These are phyloP conservation scores for Frankliniella fusca DNA, from an alignment of 2,888 invertebrate species.

Conservation along the genomic window DNA sequence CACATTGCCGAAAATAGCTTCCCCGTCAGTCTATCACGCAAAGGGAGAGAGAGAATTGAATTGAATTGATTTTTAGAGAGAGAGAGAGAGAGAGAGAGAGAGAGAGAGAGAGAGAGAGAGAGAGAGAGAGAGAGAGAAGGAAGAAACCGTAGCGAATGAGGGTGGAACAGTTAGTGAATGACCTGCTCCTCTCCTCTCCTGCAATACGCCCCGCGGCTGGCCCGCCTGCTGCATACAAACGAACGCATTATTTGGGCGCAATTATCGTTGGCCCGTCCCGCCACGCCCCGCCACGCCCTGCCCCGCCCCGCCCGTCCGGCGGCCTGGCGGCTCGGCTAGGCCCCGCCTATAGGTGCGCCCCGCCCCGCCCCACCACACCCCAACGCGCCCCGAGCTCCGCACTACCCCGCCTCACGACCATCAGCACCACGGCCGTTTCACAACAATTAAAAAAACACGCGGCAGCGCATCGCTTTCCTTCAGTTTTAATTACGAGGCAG, in stretches of 20 bases:
- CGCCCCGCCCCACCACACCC: neutral
- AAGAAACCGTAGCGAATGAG: too few relatives aligned
- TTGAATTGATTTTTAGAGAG: too few relatives aligned
- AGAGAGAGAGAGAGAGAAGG: too few relatives aligned
- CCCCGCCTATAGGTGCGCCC: too few relatives aligned
- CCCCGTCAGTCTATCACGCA: too few relatives aligned
- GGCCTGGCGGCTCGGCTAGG: too few relatives aligned
- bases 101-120: too few relatives aligned
- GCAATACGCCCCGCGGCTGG: neutral
- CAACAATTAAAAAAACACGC: slow-evolving; percentile 18
- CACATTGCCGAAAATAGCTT: too few relatives aligned
- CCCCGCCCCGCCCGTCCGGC: neutral
- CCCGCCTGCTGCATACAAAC: neutral
- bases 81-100: too few relatives aligned
- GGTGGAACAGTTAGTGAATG: too few relatives aligned
- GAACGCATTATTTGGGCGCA: slow-evolving; percentile 6
- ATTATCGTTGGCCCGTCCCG: neutral
- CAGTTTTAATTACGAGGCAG: slow-evolving; percentile 22
- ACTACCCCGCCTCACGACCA: neutral
- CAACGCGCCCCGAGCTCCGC: neutral
- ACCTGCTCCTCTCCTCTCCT: too few relatives aligned
- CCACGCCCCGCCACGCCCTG: neutral
- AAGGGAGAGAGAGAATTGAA: too few relatives aligned
- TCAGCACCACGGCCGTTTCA: neutral
- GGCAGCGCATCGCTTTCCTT: slow-evolving; percentile 14